Evolutionary conservation across 2,113 vertebrate species (phyloP).

Genomic region (Cyprinus carpio): DNA sequence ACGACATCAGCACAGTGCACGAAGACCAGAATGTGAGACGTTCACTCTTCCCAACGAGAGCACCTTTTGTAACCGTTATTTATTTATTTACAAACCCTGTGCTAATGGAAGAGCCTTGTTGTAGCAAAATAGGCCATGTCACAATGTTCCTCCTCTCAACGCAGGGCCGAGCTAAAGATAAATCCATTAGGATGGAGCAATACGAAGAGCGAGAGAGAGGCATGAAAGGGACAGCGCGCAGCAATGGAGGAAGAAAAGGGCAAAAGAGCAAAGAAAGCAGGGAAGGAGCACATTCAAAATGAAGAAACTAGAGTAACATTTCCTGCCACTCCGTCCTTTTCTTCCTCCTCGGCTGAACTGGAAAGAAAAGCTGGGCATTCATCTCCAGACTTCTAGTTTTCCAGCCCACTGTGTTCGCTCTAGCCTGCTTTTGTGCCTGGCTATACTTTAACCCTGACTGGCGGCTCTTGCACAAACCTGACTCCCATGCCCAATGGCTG

Average conservation of each 20-base stretch:
- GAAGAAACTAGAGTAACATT: slow-evolving; percentile 7
- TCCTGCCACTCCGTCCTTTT: slow-evolving; percentile 43
- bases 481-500: slow-evolving; percentile 56
- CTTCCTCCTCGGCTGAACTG: slow-evolving; percentile 25
- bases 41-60: slow-evolving; percentile 12
- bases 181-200: slow-evolving; percentile 42
- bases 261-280: background rate
- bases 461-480: slow-evolving; percentile 49
- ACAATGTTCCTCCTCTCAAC: slow-evolving; percentile 36
- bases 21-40: too few relatives aligned
- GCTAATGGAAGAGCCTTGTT: slow-evolving; percentile 55
- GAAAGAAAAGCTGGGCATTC: slow-evolving; percentile 43
- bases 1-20: background rate
- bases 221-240: background rate
- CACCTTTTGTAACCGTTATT: slow-evolving; percentile 29
- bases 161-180: slow-evolving; percentile 41
- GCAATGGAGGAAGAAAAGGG: background rate
- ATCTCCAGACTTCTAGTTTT: slow-evolving; percentile 41
- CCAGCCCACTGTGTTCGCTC: slow-evolving; percentile 34
- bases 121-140: slow-evolving; percentile 52
- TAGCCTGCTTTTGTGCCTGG: slow-evolving; percentile 29
- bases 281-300: background rate
- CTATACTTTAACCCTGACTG: slow-evolving; percentile 50
- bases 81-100: slow-evolving; percentile 49
- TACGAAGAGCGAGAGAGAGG: background rate